A percentile compares a stretch with the other conserved stretches of the same genome.
Evolutionary conservation across 2,113 vertebrate genomes (phyloP).

Genomic region (zebrafish (Danio rerio)): DNA sequence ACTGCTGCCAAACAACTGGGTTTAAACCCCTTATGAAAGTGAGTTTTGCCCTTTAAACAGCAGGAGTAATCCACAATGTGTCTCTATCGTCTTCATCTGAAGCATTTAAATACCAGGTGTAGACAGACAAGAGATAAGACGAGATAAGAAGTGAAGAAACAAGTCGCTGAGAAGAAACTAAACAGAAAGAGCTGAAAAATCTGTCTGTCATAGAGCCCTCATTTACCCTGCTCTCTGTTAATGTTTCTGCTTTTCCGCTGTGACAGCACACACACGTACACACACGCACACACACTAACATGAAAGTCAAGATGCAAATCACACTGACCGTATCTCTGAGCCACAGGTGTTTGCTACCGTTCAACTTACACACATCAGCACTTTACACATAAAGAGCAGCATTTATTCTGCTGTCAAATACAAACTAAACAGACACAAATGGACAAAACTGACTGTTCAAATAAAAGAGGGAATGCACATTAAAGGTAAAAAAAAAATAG

Average conservation of each 20-base stretch:
- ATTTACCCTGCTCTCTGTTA: conserved; percentile 36
- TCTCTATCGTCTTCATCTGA: too few relatives aligned
- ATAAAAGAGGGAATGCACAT: too few relatives aligned
- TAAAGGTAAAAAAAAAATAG: too few relatives aligned
- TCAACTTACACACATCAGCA: not conserved
- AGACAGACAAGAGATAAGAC: not conserved
- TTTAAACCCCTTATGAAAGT: too few relatives aligned
- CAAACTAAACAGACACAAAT: not conserved
- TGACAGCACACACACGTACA: too few relatives aligned
- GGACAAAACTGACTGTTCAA: not conserved
- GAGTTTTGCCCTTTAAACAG: too few relatives aligned
- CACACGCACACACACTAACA: conserved; percentile 11
- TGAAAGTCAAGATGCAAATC: conserved; percentile 32
- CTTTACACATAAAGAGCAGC: not conserved
- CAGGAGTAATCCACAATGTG: too few relatives aligned
- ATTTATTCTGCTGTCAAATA: not conserved
- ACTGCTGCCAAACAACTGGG: too few relatives aligned
- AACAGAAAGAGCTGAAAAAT: not conserved
- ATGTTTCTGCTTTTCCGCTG: conserved; percentile 37
- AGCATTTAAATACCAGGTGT: too few relatives aligned
- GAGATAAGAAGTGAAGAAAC: not conserved
- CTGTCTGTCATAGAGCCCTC: conserved; percentile 52
- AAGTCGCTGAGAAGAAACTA: not conserved
- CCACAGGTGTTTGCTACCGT: conserved; percentile 1
- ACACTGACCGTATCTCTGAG: conserved; percentile 21